Evolutionary conservation across 2,113 vertebrate species (phyloP).

Genomic region (Myiozetetes cayanensis): DNA sequence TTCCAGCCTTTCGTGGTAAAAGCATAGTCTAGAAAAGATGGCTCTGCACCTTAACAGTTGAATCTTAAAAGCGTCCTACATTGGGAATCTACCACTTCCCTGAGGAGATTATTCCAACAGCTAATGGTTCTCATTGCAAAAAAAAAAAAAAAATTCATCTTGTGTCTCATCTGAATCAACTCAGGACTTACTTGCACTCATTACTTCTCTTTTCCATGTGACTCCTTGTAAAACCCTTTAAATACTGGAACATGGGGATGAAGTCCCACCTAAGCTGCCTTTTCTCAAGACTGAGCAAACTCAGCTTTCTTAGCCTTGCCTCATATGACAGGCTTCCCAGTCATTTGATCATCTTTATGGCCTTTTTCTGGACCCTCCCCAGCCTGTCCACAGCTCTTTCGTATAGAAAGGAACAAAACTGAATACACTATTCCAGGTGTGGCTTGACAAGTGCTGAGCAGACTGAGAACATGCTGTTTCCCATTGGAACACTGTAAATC

Average conservation of each 20-base stretch:
- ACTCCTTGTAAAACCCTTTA: neutral
- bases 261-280: neutral
- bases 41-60: neutral
- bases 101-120: neutral
- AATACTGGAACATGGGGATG: neutral
- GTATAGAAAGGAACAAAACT: neutral
- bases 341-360: neutral
- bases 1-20: neutral
- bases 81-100: neutral
- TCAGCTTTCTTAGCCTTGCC: neutral
- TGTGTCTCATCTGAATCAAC: neutral
- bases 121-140: neutral
- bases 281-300: neutral
- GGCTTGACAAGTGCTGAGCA: neutral
- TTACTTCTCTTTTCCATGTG: neutral
- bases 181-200: neutral
- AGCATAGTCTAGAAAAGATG: neutral
- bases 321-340: neutral
- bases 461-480: neutral
- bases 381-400: neutral
- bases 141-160: neutral
- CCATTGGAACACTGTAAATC: neutral
- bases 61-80: neutral
- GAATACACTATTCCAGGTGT: neutral
- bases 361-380: neutral